Evolutionary conservation across 2,888 invertebrate genomes (phyloP).

Genomic region (Spisula subtruncata): DNA sequence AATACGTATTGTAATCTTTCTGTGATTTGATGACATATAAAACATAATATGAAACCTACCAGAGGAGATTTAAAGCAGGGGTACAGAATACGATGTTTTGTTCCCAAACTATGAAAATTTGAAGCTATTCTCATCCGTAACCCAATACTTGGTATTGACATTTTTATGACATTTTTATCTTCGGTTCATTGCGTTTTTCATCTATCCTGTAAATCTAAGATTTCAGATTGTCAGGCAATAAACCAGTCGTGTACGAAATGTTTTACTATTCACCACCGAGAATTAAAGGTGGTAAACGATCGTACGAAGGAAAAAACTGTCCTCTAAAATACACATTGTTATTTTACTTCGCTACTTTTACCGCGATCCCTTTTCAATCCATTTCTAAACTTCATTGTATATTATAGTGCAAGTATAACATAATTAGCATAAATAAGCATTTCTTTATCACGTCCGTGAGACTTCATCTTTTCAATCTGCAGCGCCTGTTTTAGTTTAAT

Average conservation of each 20-base stretch:
- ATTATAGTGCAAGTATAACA: no score
- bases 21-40: neutral
- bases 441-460: no score
- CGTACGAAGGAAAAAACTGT: neutral
- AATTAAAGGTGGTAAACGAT: neutral
- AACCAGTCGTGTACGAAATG: conserved; percentile 30
- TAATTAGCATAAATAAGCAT: no score
- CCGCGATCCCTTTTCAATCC: no score
- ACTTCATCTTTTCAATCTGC: no score
- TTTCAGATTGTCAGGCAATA: conserved; percentile 32
- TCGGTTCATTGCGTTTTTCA: conserved; percentile 41
- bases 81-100: neutral
- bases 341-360: no score
- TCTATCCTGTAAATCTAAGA: conserved; percentile 43
- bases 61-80: conserved; percentile 26
- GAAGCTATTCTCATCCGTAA: conserved; percentile 5
- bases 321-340: neutral
- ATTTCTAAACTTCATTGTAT: no score
- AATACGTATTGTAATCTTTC: neutral
- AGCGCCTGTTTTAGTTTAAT: no score
- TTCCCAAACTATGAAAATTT: neutral
- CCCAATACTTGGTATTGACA: conserved; percentile 37
- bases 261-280: neutral
- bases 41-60: neutral
- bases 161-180: conserved; percentile 51